Percentiles rank a stretch among this genome's conserved stretches.
Evolutionary conservation across 2,113 vertebrate genomes (phyloP).

Genomic region (Polypterus senegalus): DNA sequence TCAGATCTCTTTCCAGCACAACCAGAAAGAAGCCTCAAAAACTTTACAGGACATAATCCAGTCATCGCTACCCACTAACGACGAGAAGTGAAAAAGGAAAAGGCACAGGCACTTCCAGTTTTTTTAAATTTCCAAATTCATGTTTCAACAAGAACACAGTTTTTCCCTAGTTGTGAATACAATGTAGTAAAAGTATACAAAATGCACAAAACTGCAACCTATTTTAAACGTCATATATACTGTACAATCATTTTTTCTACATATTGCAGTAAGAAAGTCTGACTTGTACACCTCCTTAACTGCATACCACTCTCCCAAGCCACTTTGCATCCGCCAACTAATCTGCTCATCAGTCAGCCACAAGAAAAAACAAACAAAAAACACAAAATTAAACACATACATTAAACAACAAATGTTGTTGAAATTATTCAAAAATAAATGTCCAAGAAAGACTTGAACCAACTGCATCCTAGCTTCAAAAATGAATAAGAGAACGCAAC

Average conservation of each 20-base stretch:
- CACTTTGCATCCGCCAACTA: too few relatives aligned
- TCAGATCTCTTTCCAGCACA: too few relatives aligned
- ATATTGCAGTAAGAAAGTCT: not conserved
- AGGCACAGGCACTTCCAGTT: too few relatives aligned
- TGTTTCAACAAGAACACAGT: too few relatives aligned
- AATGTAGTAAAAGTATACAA: slow-evolving; percentile 2
- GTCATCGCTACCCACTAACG: too few relatives aligned
- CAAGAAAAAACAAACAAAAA: not conserved
- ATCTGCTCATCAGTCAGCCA: not conserved
- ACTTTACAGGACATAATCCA: too few relatives aligned
- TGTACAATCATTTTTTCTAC: slow-evolving; percentile 1
- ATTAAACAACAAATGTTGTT: not conserved
- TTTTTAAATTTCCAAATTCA: too few relatives aligned
- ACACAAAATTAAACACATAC: not conserved
- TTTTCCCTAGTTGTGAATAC: slow-evolving; percentile 1
- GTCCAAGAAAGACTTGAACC: slow-evolving; percentile 6
- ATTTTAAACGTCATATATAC: slow-evolving; percentile 1
- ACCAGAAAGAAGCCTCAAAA: too few relatives aligned
- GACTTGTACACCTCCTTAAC: not conserved
- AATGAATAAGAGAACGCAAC: not conserved
- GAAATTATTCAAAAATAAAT: not conserved
- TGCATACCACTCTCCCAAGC: too few relatives aligned
- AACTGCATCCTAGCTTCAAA: slow-evolving; percentile 1
- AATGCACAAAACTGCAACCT: not conserved
- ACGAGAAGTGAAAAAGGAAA: too few relatives aligned